A percentile compares a stretch with the other conserved stretches of the same genome.
phyloP scores from a whole-genome alignment of 2,113 vertebrate genomes.

The Ifrita kowaldi region DNA sequence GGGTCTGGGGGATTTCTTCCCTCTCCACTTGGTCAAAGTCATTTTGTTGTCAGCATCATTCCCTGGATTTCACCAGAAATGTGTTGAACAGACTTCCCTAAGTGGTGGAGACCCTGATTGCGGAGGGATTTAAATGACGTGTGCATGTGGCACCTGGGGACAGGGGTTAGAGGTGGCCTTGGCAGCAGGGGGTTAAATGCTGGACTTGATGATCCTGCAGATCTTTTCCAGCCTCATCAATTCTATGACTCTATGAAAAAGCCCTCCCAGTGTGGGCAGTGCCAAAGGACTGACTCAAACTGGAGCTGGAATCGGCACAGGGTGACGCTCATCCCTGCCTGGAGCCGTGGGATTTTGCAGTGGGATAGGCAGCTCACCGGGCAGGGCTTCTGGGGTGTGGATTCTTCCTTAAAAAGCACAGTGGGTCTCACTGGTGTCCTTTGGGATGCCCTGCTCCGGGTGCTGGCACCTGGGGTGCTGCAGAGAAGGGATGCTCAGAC shows the following conservation, averaged over 20 bases:
- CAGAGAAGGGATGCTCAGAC: fast-evolving
- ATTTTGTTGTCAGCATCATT: conserved; percentile 1
- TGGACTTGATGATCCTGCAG: neutral
- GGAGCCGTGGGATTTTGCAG: neutral
- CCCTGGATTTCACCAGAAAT: neutral
- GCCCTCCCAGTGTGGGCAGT: neutral
- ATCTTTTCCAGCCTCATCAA: neutral
- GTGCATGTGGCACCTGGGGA: neutral
- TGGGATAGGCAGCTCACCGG: fast-evolving
- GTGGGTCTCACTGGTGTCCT: neutral
- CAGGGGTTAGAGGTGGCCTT: neutral
- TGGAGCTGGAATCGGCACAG: neutral
- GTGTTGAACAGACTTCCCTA: neutral
- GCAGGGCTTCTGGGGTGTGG: fast-evolving
- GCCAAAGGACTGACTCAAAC: neutral
- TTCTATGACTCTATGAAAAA: neutral
- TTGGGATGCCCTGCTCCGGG: fast-evolving
- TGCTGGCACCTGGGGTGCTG: fast-evolving
- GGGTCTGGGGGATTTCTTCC: neutral
- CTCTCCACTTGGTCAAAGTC: neutral
- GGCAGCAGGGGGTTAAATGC: neutral
- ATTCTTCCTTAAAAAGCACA: neutral
- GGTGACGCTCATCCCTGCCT: neutral
- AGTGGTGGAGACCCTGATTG: neutral
- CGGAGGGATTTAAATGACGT: neutral